Evolutionary conservation across 2,113 vertebrate genomes (phyloP).

Genomic region (Menidia beryllina): DNA sequence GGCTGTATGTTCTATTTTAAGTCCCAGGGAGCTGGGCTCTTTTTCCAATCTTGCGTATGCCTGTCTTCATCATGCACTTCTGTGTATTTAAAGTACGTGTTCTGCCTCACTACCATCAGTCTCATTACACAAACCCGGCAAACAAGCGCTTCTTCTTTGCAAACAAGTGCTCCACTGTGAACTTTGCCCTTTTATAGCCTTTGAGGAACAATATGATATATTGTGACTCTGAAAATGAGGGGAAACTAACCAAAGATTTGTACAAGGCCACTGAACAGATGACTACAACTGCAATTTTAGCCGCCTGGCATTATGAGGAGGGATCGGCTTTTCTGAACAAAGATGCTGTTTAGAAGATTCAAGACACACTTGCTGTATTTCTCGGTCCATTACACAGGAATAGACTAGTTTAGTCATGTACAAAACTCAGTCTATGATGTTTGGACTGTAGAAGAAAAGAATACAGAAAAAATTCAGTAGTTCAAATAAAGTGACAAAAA

Average conservation of each 20-base stretch:
- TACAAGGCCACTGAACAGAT: not conserved
- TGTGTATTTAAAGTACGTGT: constrained; percentile 60
- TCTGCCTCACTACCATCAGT: constrained; percentile 54
- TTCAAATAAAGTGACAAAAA: constrained; percentile 3
- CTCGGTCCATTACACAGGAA: not conserved
- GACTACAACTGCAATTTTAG: constrained; percentile 9
- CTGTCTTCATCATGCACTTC: constrained; percentile 20
- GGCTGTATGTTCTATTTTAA: constrained; percentile 60
- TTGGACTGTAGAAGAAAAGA: not conserved
- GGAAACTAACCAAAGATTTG: not conserved
- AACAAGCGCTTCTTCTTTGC: constrained; percentile 32
- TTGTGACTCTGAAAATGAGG: constrained; percentile 14
- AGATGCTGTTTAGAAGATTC: constrained; percentile 48
- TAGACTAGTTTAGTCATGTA: constrained; percentile 20
- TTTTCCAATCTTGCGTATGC: constrained; percentile 20
- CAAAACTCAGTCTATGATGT: constrained; percentile 16
- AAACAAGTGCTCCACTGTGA: constrained; percentile 54
- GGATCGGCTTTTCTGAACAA: constrained; percentile 68
- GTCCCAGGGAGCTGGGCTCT: constrained; percentile 22
- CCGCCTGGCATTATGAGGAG: constrained; percentile 57
- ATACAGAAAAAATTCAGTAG: constrained; percentile 2
- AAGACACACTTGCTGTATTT: constrained; percentile 43
- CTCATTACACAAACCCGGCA: constrained; percentile 55
- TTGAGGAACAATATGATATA: constrained; percentile 7
- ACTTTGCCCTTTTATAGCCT: constrained; percentile 49